Conservation (phyloP, 2,888 invertebrate species). For the Smittia sp. region DNA sequence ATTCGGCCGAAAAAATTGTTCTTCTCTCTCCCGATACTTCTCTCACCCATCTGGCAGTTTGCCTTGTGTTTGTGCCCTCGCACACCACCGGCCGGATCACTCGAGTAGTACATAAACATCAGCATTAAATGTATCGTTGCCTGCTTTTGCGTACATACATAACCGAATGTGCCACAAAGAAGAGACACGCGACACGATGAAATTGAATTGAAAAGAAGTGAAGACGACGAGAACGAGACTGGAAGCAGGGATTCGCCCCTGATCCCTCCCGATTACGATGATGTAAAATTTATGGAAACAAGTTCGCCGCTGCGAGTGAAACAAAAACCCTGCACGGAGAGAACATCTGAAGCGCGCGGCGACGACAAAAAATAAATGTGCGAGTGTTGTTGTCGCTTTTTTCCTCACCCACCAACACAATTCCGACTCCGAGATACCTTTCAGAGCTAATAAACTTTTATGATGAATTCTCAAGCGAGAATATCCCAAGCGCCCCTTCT, state of each 20-base stretch:
- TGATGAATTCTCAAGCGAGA: background rate
- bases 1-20: background rate
- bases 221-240: background rate
- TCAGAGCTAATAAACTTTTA: background rate
- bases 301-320: constrained; percentile 8
- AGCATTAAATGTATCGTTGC: background rate
- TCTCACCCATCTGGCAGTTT: constrained; percentile 7
- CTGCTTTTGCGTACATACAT: constrained; percentile 30
- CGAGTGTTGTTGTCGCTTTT: background rate
- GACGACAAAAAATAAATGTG: background rate
- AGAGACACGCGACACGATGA: constrained; percentile 39
- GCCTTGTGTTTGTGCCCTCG: background rate
- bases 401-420: constrained; percentile 32
- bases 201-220: constrained; percentile 4
- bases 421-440: background rate
- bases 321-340: constrained; percentile 20
- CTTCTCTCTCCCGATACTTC: background rate
- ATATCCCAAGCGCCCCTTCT: background rate
- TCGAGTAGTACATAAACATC: constrained; percentile 17
- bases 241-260: constrained; percentile 8
- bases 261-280: background rate
- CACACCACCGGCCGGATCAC: background rate
- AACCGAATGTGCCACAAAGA: constrained; percentile 24
- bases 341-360: background rate
- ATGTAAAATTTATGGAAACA: constrained; percentile 9